A percentile compares a stretch with the other conserved stretches of the same genome.
Evolutionary conservation across 2,113 vertebrate species (phyloP).

Genomic region (Serranochromis macrocephalus): DNA sequence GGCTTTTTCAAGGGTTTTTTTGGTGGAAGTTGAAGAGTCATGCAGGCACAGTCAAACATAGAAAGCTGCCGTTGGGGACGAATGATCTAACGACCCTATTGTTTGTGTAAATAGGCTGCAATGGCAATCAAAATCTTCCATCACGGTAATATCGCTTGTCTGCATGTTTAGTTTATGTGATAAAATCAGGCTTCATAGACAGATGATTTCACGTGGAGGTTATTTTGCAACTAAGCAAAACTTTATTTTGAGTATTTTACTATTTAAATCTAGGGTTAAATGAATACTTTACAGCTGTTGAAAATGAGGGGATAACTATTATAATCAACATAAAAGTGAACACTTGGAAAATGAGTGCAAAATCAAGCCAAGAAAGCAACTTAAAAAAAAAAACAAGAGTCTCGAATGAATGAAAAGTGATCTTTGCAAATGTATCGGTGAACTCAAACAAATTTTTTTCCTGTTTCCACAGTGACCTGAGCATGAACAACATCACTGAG

Average conservation of each 20-base stretch:
- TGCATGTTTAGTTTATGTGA: not conserved
- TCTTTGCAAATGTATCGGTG: not conserved
- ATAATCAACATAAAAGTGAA: not conserved
- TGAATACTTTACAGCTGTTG: not conserved
- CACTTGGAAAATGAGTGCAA: not conserved
- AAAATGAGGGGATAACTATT: not conserved
- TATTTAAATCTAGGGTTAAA: not conserved
- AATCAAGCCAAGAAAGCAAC: not conserved
- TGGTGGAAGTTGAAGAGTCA: conserved; percentile 1
- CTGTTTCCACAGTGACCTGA: conserved; percentile 83
- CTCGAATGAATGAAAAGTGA: not conserved
- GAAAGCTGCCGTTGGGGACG: not conserved
- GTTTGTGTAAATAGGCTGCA: not conserved
- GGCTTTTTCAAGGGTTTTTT: conserved; percentile 17
- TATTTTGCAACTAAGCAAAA: not conserved
- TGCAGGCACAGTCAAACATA: conserved; percentile 4
- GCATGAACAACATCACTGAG: conserved; percentile 98
- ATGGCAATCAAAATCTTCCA: not conserved
- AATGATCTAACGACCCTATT: not conserved
- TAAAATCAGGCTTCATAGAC: not conserved
- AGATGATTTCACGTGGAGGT: not conserved
- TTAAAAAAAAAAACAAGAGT: not conserved
- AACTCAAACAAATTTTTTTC: not conserved
- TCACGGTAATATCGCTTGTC: not conserved
- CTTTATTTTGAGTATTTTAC: not conserved